Evolutionary conservation across 2,113 vertebrate species (phyloP).

Genomic region (Ictidomys tridecemlineatus): DNA sequence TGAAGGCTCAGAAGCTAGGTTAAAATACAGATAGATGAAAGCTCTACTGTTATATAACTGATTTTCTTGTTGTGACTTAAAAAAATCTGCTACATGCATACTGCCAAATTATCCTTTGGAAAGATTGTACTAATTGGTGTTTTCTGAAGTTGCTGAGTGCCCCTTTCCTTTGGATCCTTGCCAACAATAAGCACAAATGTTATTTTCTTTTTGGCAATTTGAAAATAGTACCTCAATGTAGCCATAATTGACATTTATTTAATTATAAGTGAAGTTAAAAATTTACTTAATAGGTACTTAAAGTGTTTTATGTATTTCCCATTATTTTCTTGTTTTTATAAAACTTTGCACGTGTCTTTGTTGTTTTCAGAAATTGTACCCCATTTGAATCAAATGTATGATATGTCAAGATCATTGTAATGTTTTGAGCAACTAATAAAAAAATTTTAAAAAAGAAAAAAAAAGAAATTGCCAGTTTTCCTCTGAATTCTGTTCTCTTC

Average conservation of each 20-base stretch:
- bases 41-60: not conserved
- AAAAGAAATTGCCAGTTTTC: not conserved
- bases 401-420: no score
- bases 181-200: not conserved
- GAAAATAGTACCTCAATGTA: not conserved
- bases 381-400: no score
- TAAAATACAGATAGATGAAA: conserved; percentile 28
- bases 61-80: conserved; percentile 20
- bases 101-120: not conserved
- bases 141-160: not conserved
- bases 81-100: not conserved
- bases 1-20: not conserved
- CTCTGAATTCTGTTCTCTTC: not conserved
- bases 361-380: not conserved
- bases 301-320: conserved; percentile 7
- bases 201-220: conserved; percentile 25
- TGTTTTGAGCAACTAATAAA: no score
- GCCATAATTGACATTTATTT: not conserved
- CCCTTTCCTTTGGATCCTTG: not conserved
- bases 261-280: conserved; percentile 14
- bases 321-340: not conserved
- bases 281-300: conserved; percentile 25
- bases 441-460: no score
- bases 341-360: not conserved
- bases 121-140: not conserved